Base-by-base conservation (phyloP, 2,113 vertebrate genomes). In the Poeciliopsis occidentalis region DNA sequence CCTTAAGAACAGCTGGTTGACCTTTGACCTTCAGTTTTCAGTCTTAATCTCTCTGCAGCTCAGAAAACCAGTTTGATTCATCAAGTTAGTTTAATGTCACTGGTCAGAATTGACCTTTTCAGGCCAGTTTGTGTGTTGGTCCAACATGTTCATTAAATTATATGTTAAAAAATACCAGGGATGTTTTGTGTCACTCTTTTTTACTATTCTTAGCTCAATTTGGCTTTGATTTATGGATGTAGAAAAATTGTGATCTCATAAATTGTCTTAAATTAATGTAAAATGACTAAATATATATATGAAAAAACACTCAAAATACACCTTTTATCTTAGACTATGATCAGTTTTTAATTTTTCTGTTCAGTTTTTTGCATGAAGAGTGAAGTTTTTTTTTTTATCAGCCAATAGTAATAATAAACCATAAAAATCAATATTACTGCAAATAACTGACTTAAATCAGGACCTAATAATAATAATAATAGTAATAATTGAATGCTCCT, bases 51-150 rank as follows among this genome's bases (percentile, higher is more conserved):
- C 51, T 24, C 51, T 54, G 51, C 51, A n/a, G 51, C 51, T 54
- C 51, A 54, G 22, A 72, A n/a, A 64, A 67, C 61, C 34, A 60
- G 31, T 76, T 80, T 86, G 85, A 83, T 78, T 87, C 77, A 83
- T 75, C 65, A 1, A 1, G 6, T 87, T 78, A 78, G 47, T 77
- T 83, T 85, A 87, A 87, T 89, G 86, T 88, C 87, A 90, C 73
- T 82, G 78, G 82, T 76, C 84, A 57, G 63, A 79, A 78, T 80
- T 85, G 83, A 88, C 85, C 85, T 90, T 89, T 54, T 67, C 64
- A 78, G 47, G 70, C 81, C 19, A 22, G 13, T 4, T 6, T 24
- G 15, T 47, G 44, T 54, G 19, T 24, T 54, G 2, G 47, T 22
- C 12, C 13, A 5, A 4, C 44, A 17, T 47, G 15, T 47, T n/a